phyloP scores from a whole-genome alignment of 2,797 vertebrate species.

The Zenarchopterus dispar region DNA sequence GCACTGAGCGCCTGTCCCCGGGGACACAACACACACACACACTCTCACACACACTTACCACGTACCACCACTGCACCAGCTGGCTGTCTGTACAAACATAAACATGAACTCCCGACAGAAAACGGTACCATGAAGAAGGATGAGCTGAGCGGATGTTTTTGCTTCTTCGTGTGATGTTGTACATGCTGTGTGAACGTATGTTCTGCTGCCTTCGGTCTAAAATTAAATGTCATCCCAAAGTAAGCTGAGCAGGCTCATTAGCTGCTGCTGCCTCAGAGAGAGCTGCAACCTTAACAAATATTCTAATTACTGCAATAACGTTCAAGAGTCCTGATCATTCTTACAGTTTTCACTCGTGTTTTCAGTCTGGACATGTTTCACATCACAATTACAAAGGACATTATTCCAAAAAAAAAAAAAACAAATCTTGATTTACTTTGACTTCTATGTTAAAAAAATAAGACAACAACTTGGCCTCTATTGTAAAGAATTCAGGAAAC shows the following conservation, averaged over 20 bases:
- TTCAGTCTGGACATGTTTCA: constrained; percentile 3
- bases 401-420: too few relatives aligned
- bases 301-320: constrained; percentile 4
- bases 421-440: too few relatives aligned
- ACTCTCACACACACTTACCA: constrained; percentile 18
- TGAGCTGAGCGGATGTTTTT: constrained; percentile 46
- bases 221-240: constrained; percentile 36
- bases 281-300: constrained; percentile 25
- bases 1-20: constrained; percentile 34
- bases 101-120: constrained; percentile 64
- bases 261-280: constrained; percentile 21
- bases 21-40: constrained; percentile 32
- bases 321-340: constrained; percentile 8
- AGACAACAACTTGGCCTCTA: too few relatives aligned
- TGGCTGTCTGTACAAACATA: constrained; percentile 55
- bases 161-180: constrained; percentile 62
- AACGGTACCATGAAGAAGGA: constrained; percentile 75
- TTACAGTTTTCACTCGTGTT: constrained; percentile 11
- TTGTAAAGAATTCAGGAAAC: too few relatives aligned
- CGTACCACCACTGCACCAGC: constrained; percentile 52
- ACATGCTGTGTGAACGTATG: constrained; percentile 40
- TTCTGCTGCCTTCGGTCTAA: constrained; percentile 62
- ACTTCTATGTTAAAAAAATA: too few relatives aligned
- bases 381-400: not conserved
- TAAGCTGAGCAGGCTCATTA: constrained; percentile 40